Conservation (phyloP, 2,888 invertebrate species). For the Trichacis sp. region DNA sequence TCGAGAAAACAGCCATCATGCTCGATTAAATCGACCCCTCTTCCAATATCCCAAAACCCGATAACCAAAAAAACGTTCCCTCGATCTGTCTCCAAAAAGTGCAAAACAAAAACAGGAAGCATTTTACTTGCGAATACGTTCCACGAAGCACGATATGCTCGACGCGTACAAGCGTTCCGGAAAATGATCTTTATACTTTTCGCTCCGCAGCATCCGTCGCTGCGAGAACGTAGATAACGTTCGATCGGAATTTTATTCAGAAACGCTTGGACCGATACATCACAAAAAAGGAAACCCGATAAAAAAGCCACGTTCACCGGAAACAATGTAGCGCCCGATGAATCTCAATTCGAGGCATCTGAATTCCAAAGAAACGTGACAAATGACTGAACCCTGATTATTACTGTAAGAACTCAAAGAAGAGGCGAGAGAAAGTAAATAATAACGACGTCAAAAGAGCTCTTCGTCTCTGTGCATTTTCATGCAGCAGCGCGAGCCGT, state of each 20-base stretch:
- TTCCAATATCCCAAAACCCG: no score
- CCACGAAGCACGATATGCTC: neutral
- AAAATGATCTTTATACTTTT: conserved; percentile 35
- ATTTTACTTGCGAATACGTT: conserved; percentile 1
- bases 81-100: no score
- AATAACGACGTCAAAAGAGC: neutral
- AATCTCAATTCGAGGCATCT: neutral
- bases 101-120: neutral
- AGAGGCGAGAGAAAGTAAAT: no score
- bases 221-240: conserved; percentile 3
- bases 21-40: no score
- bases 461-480: neutral
- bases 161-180: conserved; percentile 18
- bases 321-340: no score
- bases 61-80: no score
- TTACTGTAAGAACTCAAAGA: no score
- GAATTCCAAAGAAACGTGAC: no score
- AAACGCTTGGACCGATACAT: neutral
- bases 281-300: neutral
- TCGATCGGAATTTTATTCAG: conserved; percentile 1
- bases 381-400: no score
- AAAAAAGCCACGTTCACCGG: neutral
- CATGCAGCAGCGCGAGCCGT: neutral
- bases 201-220: conserved; percentile 15
- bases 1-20: no score